Evolutionary conservation across 1,140 invertebrate genomes (phyloP), one percentile per base, ranked within the genome.

Genomic region (Aphaenogaster rudis): DNA sequence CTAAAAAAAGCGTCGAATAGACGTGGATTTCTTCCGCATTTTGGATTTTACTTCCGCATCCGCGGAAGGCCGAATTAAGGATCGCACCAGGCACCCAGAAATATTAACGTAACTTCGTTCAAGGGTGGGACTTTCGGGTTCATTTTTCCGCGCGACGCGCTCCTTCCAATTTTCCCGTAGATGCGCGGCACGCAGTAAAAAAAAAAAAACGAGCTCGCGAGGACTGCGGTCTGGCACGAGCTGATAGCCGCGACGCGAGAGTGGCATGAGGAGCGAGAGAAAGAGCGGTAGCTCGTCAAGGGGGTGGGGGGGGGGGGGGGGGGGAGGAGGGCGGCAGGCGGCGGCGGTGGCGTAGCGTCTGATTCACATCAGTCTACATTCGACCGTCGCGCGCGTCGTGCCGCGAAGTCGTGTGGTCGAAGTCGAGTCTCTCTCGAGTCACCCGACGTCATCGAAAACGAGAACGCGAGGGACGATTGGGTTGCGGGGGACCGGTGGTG

Each of bases 341-440:
- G 28, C 59, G 61, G 36, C 61, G 21, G 76, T 42, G 64, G 63
- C 63, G 80, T 82, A 90, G 76, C 87, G 91, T 79, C 74, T 88
- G 84, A 86, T 88, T 93, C 93, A 28, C 28, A 28, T 28, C 28
- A 93, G 93, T 93, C 90, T 92, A 91, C 91, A 91, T 92, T 91
- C 88, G 92, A 93, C 88, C 90, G 90, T 81, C 92, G 90, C 88
- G 88, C 90, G 89, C 91, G 91, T 90, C 89, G 93, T 71, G 89
- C 89, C 89, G 92, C 71, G 91, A 66, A 77, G 28, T 81, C 57
- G 79, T n/a, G 80, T 77, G 74, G 42, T 78, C 84, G 87, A 77
- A 90, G 63, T 39, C 48, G 52, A 86, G 63, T 61, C 21, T 21
- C 21, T 21, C 21, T 21, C 39, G 59, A 45, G 45, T 69, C 63